Evolutionary conservation across 2,888 invertebrate species (phyloP), one percentile per base, ranked within the genome.

Genomic region (Ceramica pisi): DNA sequence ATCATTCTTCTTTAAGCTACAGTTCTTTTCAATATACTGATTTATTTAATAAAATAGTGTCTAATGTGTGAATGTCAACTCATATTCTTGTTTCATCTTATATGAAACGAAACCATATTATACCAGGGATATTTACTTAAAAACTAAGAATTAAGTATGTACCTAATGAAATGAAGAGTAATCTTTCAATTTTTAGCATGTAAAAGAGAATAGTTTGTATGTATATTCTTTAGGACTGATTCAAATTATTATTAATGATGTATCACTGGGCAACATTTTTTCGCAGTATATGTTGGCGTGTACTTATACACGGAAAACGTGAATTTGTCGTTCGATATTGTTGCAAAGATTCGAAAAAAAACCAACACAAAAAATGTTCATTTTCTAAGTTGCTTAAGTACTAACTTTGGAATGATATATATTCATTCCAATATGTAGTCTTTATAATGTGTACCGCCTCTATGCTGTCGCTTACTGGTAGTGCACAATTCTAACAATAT

Each of bases 141-240:
- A 26, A 38, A n/a, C 26, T 63, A 57, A 14, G 44, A n/a, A 16
- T 73, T 44, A 57, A 60, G 55, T 50, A 41, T 21, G 46, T 60
- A 48, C 14, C 19, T 41, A 41, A 63, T 59, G 16, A 53, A 61
- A n/a, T 55, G 44, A 26, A 48, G 12, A 67, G 41, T 67, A 50
- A 50, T 46, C 19, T 59, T 57, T 51, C 9, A 59, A 53, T n/a
- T 31, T 51, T 53, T 73, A 50, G 50, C 16, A 51, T 63, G 9
- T 31, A 57, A 31, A 50, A 31, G 8, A 31, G 8, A 50, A 31
- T 65, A 48, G 21, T n/a, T 35, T 19, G 19, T 62, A 48, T 44
- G n/a, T 41, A 44, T 62, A 9, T 57, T 53, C 44, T 53, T 59
- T 68, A 26, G 51, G 59, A 70, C 76, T 64, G 59, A 69, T 68